Percentiles rank a stretch among this genome's conserved stretches.
Evolutionary conservation across 2,113 vertebrate genomes (phyloP).

Genomic region (Melanerpes aurifrons): DNA sequence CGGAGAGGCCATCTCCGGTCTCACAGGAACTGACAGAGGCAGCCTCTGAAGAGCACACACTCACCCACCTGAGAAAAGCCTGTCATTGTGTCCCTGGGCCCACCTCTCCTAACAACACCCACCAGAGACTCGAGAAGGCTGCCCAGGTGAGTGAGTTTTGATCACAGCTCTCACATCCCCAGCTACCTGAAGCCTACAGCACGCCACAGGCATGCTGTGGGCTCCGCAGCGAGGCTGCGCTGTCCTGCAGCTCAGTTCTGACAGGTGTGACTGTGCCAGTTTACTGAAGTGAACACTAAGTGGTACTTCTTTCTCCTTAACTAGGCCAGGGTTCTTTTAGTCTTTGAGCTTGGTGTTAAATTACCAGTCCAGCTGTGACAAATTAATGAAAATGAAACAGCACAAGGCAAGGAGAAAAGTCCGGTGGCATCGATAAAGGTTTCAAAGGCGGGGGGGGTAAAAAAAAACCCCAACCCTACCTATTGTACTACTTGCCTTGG

Average conservation of each 20-base stretch:
- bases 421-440: background rate
- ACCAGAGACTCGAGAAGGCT: background rate
- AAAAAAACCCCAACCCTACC: background rate
- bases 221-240: background rate
- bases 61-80: background rate
- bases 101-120: background rate
- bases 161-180: rapidly evolving
- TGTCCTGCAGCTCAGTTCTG: background rate
- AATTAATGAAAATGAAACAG: background rate
- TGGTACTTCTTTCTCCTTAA: background rate
- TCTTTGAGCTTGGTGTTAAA: background rate
- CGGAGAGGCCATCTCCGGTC: background rate
- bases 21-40: background rate
- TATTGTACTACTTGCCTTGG: background rate
- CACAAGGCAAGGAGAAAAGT: background rate
- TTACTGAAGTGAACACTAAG: background rate
- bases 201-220: background rate
- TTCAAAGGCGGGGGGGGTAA: background rate
- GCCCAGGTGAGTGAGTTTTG: background rate
- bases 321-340: background rate
- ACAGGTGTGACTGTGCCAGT: background rate
- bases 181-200: background rate
- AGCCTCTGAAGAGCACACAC: background rate
- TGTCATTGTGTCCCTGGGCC: background rate
- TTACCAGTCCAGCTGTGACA: background rate